Percentiles rank a stretch among this genome's conserved stretches.
Evolutionary conservation across 1,140 invertebrate genomes (phyloP).

Genomic region (Drosophila serrata): DNA sequence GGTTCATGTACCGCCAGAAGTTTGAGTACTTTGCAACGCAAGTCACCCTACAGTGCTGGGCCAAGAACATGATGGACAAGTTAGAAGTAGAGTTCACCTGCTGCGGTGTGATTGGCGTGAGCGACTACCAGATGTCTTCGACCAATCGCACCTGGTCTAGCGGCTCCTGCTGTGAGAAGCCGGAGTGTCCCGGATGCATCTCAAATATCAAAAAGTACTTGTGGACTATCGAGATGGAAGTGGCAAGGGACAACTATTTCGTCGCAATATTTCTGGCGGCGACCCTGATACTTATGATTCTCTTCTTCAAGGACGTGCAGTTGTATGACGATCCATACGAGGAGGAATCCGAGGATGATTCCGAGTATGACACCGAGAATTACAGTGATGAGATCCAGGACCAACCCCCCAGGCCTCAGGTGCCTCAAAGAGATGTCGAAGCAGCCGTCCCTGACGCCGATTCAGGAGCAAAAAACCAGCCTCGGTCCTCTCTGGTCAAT

Average conservation of each 20-base stretch:
- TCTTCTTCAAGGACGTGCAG: neutral
- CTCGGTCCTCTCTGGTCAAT: slow-evolving; percentile 57
- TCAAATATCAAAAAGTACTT: slow-evolving; percentile 14
- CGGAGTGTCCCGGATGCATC: slow-evolving; percentile 41
- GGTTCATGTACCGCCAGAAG: neutral
- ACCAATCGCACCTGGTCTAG: slow-evolving; percentile 46
- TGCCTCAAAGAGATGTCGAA: neutral
- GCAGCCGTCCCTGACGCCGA: slow-evolving; percentile 11
- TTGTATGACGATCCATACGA: slow-evolving; percentile 32
- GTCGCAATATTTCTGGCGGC: slow-evolving; percentile 24
- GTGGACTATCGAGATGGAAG: slow-evolving; percentile 47
- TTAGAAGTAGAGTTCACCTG: slow-evolving; percentile 49
- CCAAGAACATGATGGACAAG: neutral
- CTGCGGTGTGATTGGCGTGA: slow-evolving; percentile 45
- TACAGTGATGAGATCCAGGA: neutral
- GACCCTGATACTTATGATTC: slow-evolving; percentile 26
- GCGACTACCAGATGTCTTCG: slow-evolving; percentile 37
- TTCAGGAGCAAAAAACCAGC: slow-evolving; percentile 58
- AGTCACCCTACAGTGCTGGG: slow-evolving; percentile 41
- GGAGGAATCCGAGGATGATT: slow-evolving; percentile 4
- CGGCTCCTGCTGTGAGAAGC: slow-evolving; percentile 42
- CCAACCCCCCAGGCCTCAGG: neutral
- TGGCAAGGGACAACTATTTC: slow-evolving; percentile 60
- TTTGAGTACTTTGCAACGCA: slow-evolving; percentile 23
- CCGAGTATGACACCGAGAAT: neutral